A percentile compares a stretch with the other conserved stretches of the same genome.
Conservation (phyloP, 2,113 vertebrate species). For the Tetrax tetrax region DNA sequence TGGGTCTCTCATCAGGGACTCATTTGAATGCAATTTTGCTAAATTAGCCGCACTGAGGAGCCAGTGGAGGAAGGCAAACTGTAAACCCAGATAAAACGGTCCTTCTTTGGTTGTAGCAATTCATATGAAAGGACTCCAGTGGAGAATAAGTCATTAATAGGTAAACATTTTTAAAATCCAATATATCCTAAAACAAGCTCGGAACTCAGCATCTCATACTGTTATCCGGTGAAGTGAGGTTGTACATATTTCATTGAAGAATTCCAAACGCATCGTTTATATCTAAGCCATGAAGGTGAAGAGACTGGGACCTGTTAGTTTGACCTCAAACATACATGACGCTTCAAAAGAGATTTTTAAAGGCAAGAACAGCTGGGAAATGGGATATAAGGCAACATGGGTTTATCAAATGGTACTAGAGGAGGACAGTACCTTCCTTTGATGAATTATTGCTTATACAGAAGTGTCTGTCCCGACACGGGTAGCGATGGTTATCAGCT, state of each 20-base stretch:
- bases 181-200: neutral
- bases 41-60: slow-evolving; percentile 71
- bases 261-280: neutral
- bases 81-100: slow-evolving; percentile 55
- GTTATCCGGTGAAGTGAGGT: neutral
- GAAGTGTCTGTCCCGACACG: neutral
- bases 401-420: neutral
- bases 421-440: neutral
- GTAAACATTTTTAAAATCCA: slow-evolving; percentile 19
- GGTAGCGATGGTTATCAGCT: neutral
- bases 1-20: slow-evolving; percentile 72
- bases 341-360: neutral
- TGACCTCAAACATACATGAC: neutral
- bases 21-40: slow-evolving; percentile 75
- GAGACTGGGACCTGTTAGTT: neutral
- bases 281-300: neutral
- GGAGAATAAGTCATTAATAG: neutral
- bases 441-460: neutral
- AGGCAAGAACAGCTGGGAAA: neutral
- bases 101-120: slow-evolving; percentile 18
- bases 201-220: neutral
- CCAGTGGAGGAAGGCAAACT: slow-evolving; percentile 48
- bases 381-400: neutral
- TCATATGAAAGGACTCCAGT: neutral
- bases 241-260: neutral